Evolutionary conservation across 2,113 vertebrate genomes (phyloP).

Genomic region (Cinclus mexicanus): DNA sequence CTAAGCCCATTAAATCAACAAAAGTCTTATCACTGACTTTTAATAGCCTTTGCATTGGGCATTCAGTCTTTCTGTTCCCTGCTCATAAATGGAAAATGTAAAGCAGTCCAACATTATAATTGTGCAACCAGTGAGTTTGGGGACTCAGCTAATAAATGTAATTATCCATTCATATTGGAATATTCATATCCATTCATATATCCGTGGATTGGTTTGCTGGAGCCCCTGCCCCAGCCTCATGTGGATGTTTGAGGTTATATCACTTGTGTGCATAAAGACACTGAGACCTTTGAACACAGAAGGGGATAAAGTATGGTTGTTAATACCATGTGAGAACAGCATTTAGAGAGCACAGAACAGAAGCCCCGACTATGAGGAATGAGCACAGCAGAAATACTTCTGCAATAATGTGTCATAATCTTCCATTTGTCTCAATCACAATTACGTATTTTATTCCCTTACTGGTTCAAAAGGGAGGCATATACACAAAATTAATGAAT

Average conservation of each 20-base stretch:
- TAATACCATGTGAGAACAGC: background rate
- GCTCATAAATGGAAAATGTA: background rate
- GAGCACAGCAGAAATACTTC: background rate
- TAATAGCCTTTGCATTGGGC: background rate
- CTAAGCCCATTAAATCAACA: constrained; percentile 5
- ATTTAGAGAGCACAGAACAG: background rate
- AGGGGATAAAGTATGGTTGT: background rate
- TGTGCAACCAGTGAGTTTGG: background rate
- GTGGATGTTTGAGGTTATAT: background rate
- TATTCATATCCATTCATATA: background rate
- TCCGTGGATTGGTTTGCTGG: background rate
- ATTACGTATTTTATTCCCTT: background rate
- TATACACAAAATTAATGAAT: background rate
- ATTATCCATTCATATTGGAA: background rate
- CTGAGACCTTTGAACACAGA: background rate
- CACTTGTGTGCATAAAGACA: background rate
- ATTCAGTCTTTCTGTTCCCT: background rate
- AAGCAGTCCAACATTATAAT: background rate
- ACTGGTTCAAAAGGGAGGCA: background rate
- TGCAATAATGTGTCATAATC: background rate
- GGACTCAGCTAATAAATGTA: background rate
- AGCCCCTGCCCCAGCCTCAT: background rate
- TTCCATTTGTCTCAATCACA: background rate
- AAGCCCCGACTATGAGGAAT: background rate
- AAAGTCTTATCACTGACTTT: background rate